Base-by-base conservation (phyloP, 2,113 vertebrate genomes). In the Microcebus ravelobensis region DNA sequence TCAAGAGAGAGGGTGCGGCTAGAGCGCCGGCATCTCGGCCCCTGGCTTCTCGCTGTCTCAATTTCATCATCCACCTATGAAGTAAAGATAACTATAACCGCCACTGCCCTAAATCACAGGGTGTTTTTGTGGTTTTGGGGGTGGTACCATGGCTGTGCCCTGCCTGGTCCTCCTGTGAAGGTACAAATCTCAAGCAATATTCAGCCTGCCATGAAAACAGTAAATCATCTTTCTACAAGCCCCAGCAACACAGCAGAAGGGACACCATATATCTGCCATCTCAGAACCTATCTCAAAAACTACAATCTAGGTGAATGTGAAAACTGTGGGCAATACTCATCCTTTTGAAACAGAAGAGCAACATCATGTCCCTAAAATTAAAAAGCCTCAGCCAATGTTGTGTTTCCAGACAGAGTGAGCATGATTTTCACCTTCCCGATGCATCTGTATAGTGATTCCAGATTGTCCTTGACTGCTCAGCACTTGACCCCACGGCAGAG, bases 81-180 rank as follows among this genome's bases (percentile, higher is more conserved):
- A 81, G 83, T 77, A 65, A 85, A 91, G 91, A 95, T 67, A 79
- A 83, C 90, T 80, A 55, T 80, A 96, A 87, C 70, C 20, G 55
- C 59, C 3, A 9, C 86, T 89, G 93, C 65, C 87, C 96, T 84
- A 95, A 97, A 97, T 97, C 93, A 97, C n/a, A 97, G 97, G 94
- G 96, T 96, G 68, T 48, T 89, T 77, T 50, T 96, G 96, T 89
- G 95, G 97, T 70, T 79, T 93, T n/a, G 76, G 89, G 86, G 61
- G 29, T 5, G 2, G 87, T 59, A 63, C 67, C 21, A 14, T 9
- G 79, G 55, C 86, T 45, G 7, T 79, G 89, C 50, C 70, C 59
- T 85, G 76, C 48, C 87, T 36, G 7, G 45, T 55, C 77, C 82
- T 93, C 82, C 57, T 18, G 17, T 31, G 50, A 93, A 96, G 91